phyloP scores from a whole-genome alignment of 2,113 vertebrate genomes.

The Chamaea fasciata region DNA sequence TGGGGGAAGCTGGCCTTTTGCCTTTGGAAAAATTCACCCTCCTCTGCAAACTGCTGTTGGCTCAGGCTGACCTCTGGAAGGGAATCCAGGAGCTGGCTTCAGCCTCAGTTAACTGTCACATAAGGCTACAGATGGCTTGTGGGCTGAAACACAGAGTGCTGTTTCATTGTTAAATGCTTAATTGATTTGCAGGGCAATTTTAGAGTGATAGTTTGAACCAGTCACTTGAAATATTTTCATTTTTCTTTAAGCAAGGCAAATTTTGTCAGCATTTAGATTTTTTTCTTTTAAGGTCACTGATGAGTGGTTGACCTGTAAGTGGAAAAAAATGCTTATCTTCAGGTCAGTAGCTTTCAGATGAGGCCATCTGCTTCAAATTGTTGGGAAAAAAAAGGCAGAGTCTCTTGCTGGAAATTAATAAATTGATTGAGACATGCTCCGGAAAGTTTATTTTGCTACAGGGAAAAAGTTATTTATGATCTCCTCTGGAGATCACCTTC shows the following conservation, averaged over 20 bases:
- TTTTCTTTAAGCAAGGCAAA: not conserved
- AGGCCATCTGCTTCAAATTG: conserved; percentile 36
- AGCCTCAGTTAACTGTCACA: not conserved
- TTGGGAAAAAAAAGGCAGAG: not conserved
- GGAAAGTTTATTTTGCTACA: not conserved
- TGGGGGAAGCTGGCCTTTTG: not conserved
- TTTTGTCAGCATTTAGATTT: not conserved
- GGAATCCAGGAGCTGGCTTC: not conserved
- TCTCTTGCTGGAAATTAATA: not conserved
- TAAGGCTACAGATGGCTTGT: conserved; percentile 2
- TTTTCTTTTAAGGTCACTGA: not conserved
- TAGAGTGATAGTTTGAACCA: not conserved
- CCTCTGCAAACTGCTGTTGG: not conserved
- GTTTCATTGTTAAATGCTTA: not conserved
- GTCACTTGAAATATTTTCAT: not conserved
- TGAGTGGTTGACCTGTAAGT: not conserved
- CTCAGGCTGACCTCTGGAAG: not conserved
- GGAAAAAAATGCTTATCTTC: not conserved
- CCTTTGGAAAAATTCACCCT: not conserved
- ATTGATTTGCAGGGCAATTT: not conserved
- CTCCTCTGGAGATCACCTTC: not conserved
- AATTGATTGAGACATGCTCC: not conserved
- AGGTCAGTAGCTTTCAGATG: conserved; percentile 22
- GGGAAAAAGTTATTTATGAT: not conserved
- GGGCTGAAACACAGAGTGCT: not conserved